Conservation (phyloP, 2,113 vertebrate genomes). For the Polyodon spathula region DNA sequence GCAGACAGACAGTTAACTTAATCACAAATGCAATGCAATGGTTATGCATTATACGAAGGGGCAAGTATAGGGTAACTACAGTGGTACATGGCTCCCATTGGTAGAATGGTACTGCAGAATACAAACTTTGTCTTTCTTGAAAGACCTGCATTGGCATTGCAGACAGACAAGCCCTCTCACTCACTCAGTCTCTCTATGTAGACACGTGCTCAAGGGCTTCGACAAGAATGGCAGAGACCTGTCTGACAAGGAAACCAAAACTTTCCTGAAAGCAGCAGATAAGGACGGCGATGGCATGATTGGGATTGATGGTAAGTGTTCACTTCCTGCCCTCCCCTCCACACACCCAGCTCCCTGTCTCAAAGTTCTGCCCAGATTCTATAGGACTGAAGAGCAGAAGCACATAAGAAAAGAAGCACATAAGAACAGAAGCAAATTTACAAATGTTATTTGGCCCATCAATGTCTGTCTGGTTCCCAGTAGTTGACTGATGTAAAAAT, state of each 20-base stretch:
- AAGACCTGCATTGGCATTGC: no score
- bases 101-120: not conserved
- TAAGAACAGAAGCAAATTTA: no score
- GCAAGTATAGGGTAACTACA: no score
- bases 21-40: no score
- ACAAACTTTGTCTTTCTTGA: not conserved
- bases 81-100: no score
- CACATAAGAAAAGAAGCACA: no score
- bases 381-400: constrained; percentile 12
- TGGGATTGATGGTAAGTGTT: constrained; percentile 75
- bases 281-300: constrained; percentile 95
- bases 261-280: constrained; percentile 77
- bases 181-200: constrained; percentile 25
- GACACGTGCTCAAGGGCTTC: constrained; percentile 81
- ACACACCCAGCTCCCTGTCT: constrained; percentile 26
- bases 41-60: no score
- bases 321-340: no score
- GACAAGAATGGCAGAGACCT: constrained; percentile 73
- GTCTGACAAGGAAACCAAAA: constrained; percentile 76
- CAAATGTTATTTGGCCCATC: no score
- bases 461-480: no score
- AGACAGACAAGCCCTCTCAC: not conserved
- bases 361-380: constrained; percentile 15
- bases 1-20: no score
- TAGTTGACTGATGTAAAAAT: no score